Percentiles rank a stretch among this genome's conserved stretches.
These are phyloP conservation scores for Philaethria dido DNA, from an alignment of 2,888 invertebrate species.

Conservation along the genomic window DNA sequence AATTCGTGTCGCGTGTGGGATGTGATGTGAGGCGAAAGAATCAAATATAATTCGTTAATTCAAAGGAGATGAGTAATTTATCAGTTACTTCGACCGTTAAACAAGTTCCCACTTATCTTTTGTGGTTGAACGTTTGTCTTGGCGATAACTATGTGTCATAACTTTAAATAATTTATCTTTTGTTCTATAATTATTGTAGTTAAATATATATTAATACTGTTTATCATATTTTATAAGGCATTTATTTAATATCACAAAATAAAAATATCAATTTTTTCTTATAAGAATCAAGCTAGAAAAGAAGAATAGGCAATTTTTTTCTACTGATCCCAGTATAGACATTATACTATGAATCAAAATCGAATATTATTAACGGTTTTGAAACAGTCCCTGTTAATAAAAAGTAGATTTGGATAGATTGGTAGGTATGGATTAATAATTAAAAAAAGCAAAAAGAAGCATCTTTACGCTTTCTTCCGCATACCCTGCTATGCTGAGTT, in stretches of 20 bases:
- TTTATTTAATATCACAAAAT: background rate
- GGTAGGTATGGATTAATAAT: too few relatives aligned
- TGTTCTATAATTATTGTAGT: background rate
- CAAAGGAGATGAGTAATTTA: slow-evolving; percentile 21
- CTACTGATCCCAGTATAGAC: too few relatives aligned
- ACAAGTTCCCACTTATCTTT: slow-evolving; percentile 12
- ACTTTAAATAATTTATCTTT: slow-evolving; percentile 12
- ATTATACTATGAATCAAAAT: too few relatives aligned
- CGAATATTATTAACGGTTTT: too few relatives aligned
- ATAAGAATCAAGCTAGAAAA: too few relatives aligned
- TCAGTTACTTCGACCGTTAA: slow-evolving; percentile 22
- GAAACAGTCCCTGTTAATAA: too few relatives aligned
- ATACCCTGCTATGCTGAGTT: too few relatives aligned
- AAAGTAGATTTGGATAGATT: too few relatives aligned
- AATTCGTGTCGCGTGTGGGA: background rate
- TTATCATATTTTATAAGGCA: background rate
- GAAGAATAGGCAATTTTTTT: too few relatives aligned
- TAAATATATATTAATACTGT: background rate
- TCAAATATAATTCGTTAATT: slow-evolving; percentile 5
- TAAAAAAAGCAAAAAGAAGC: too few relatives aligned
- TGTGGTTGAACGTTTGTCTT: background rate
- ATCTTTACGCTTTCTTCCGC: too few relatives aligned
- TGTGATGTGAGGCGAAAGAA: background rate
- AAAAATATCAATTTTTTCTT: background rate
- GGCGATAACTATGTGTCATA: slow-evolving; percentile 11